Percentiles rank a stretch among this genome's conserved stretches.
These are phyloP conservation scores for Acronicta leporina DNA, from an alignment of 2,888 invertebrate genomes.

Conservation along the genomic window DNA sequence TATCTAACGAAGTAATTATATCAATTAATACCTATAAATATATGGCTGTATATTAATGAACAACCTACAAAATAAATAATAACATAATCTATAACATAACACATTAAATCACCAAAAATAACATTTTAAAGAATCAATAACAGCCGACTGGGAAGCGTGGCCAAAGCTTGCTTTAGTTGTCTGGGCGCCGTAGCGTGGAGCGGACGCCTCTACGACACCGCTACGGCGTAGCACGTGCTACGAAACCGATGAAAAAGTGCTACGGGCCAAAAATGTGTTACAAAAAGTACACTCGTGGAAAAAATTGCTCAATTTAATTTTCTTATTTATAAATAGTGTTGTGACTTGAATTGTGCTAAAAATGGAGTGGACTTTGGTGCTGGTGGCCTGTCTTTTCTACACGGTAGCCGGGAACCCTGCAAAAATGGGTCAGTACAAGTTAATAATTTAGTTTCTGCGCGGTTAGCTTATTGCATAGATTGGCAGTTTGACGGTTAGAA, in stretches of 20 bases:
- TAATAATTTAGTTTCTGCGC: constrained; percentile 75
- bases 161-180: constrained; percentile 77
- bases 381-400: constrained; percentile 66
- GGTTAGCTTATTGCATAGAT: constrained; percentile 70
- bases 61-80: constrained; percentile 22
- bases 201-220: constrained; percentile 70
- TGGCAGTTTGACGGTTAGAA: constrained; percentile 71
- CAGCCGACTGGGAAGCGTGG: constrained; percentile 71
- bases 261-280: constrained; percentile 71
- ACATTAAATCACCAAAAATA: constrained; percentile 86
- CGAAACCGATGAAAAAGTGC: constrained; percentile 65
- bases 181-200: constrained; percentile 75
- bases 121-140: constrained; percentile 88
- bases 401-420: constrained; percentile 79
- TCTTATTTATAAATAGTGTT: constrained; percentile 55
- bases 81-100: constrained; percentile 58
- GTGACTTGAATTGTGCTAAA: constrained; percentile 62
- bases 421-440: constrained; percentile 84
- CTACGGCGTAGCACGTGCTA: constrained; percentile 61
- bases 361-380: constrained; percentile 77
- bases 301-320: constrained; percentile 62
- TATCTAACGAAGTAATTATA: no score
- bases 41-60: background rate
- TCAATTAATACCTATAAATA: background rate
- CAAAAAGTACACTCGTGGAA: constrained; percentile 58